Evolutionary conservation across 2,888 invertebrate genomes (phyloP).

Genomic region (Metellina segmentata): DNA sequence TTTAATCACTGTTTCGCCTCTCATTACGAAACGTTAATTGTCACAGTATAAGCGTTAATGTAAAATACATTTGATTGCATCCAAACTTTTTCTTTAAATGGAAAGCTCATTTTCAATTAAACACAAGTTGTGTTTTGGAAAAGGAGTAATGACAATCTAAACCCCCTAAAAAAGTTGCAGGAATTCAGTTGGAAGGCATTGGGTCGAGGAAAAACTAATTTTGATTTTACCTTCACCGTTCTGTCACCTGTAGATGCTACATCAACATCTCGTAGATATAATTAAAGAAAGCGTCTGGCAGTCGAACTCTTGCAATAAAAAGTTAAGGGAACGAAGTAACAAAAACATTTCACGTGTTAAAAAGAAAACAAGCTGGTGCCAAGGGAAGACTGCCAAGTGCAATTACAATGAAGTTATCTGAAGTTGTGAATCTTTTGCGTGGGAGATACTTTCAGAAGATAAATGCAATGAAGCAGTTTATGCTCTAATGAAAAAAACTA

Average conservation of each 20-base stretch:
- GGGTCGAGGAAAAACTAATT: neutral
- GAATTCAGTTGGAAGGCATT: neutral
- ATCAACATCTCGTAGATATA: conserved; percentile 37
- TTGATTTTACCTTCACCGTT: conserved; percentile 6
- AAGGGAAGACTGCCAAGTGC: conserved; percentile 22
- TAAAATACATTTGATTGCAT: too few species aligned
- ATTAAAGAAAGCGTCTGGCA: conserved; percentile 22
- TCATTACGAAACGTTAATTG: too few species aligned
- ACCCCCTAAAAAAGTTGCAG: neutral
- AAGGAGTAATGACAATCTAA: conserved; percentile 6
- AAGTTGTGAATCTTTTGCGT: conserved; percentile 27
- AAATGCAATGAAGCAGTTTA: neutral
- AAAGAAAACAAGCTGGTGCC: conserved; percentile 31
- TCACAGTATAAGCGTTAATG: too few species aligned
- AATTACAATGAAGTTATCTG: conserved; percentile 41
- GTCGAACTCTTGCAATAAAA: conserved; percentile 26
- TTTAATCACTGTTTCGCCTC: too few species aligned
- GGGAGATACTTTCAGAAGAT: conserved; percentile 1
- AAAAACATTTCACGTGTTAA: neutral
- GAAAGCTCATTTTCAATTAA: too few species aligned
- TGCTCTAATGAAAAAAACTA: neutral
- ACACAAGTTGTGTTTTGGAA: neutral
- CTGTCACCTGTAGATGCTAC: conserved; percentile 36
- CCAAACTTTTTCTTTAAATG: too few species aligned
- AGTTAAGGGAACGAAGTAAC: conserved; percentile 10